A percentile compares a stretch with the other conserved stretches of the same genome.
Evolutionary conservation across 2,113 vertebrate genomes (phyloP).

Genomic region (Mus pahari): DNA sequence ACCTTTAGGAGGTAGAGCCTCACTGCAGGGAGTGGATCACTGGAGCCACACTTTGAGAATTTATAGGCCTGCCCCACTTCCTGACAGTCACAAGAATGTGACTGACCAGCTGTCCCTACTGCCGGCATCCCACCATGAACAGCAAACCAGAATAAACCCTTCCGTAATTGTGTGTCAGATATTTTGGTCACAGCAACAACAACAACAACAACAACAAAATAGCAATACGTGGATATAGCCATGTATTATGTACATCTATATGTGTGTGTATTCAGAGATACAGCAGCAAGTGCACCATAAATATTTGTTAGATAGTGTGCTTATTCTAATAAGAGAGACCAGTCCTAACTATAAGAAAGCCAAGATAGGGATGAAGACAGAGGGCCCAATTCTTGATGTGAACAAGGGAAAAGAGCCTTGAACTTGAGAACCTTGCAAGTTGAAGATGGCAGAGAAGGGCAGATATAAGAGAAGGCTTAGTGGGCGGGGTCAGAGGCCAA

Average conservation of each 20-base stretch:
- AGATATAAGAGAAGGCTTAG: background rate
- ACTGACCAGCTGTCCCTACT: background rate
- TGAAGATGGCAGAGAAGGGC: background rate
- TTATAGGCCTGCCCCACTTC: background rate
- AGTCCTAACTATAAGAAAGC: background rate
- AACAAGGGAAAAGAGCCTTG: constrained; percentile 49
- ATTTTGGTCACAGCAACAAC: background rate
- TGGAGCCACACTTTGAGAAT: background rate
- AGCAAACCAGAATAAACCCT: background rate
- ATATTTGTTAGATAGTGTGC: background rate
- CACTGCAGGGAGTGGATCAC: background rate
- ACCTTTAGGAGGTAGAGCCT: background rate
- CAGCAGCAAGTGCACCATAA: constrained; percentile 22
- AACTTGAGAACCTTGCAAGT: constrained; percentile 25
- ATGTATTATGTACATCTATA: background rate
- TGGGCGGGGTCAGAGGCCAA: background rate
- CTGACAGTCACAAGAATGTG: background rate
- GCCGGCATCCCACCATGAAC: background rate
- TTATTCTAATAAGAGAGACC: background rate
- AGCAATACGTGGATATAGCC: background rate
- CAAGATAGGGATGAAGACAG: background rate
- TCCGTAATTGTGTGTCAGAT: background rate
- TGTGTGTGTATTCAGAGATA: background rate
- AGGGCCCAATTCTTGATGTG: background rate
- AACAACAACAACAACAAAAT: background rate